Base-by-base conservation (phyloP, 1,140 invertebrate genomes). In the Brachionus koreanus region DNA sequence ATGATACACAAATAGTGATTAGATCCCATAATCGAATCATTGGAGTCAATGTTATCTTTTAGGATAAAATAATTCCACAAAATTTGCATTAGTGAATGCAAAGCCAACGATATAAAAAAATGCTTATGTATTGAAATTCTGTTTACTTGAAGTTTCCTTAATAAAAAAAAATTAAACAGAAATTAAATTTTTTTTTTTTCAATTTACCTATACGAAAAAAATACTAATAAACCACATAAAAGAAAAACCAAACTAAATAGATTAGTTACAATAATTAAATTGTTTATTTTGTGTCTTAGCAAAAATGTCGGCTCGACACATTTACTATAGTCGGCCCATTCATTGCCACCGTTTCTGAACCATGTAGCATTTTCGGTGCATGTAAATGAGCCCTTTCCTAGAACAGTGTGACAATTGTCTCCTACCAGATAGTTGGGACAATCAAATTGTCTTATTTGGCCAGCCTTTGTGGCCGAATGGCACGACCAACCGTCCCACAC, bases 401-500 rank as follows among this genome's bases (percentile, higher is more conserved):
- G 23, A 39, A 61, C 13, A n/a, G 61, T 61, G 33, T 79, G 46
- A 61, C 76, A 79, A 65, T 33, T 42, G 33, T 79, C 76, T 19
- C 16, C n/a, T n/a, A 61, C 10, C 10, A 16, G 29, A 65, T 79
- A 61, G 19, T 63, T 2, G 25, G 76, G 49, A 79, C 76, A 79
- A n/a, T 61, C 12, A 3, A 61, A 6, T 61, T 39, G 6, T 10
- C 49, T 61, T 39, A 65, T 61, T 16, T 42, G 49, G 13, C 76
- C 76, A 19, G 33, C 33, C 9, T 5, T 33, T 13, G 76, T 79
- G 2, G 49, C 37, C 12, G 2, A 23, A 43, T 79, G 76, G 19
- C 76, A 79, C 33, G 76, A 61, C 76, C 76, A 79, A 10, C 76
- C 76, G 35, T 79, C 49, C 76, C 76, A 79, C 19, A 79, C 39